A percentile compares a stretch with the other conserved stretches of the same genome.
These are phyloP conservation scores for Lepus europaeus DNA, from an alignment of 2,113 vertebrate genomes.

Conservation along the genomic window DNA sequence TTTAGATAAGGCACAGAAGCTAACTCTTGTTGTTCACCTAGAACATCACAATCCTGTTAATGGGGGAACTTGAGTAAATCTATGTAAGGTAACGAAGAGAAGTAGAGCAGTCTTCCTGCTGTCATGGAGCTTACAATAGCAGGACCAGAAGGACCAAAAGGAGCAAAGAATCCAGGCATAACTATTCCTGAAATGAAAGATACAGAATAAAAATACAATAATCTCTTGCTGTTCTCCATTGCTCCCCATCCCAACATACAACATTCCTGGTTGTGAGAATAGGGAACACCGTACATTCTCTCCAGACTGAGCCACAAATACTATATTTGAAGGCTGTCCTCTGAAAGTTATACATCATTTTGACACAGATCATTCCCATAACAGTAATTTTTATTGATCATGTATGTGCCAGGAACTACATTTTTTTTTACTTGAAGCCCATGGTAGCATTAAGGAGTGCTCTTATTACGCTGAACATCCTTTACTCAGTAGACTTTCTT, in stretches of 20 bases:
- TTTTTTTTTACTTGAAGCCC: neutral
- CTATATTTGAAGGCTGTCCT: neutral
- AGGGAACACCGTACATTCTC: neutral
- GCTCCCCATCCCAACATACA: neutral
- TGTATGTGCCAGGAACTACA: neutral
- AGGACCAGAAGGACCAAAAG: neutral
- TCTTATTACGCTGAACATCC: neutral
- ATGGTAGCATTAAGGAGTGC: neutral
- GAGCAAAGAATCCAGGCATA: neutral
- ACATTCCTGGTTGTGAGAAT: neutral
- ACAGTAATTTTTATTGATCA: conserved; percentile 10
- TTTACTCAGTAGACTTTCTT: neutral
- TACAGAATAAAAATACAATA: neutral
- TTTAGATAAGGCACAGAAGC: neutral
- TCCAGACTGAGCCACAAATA: neutral
- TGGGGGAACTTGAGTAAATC: neutral
- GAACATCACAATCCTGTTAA: neutral
- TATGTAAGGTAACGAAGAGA: neutral
- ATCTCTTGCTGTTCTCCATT: neutral
- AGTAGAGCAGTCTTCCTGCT: neutral
- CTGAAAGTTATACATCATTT: neutral
- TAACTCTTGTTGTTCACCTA: neutral
- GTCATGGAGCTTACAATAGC: neutral
- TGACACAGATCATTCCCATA: conserved; percentile 14
- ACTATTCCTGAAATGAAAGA: conserved; percentile 25